Evolutionary conservation across 2,113 vertebrate genomes (phyloP).

Genomic region (Sminthopsis crassicaudata): DNA sequence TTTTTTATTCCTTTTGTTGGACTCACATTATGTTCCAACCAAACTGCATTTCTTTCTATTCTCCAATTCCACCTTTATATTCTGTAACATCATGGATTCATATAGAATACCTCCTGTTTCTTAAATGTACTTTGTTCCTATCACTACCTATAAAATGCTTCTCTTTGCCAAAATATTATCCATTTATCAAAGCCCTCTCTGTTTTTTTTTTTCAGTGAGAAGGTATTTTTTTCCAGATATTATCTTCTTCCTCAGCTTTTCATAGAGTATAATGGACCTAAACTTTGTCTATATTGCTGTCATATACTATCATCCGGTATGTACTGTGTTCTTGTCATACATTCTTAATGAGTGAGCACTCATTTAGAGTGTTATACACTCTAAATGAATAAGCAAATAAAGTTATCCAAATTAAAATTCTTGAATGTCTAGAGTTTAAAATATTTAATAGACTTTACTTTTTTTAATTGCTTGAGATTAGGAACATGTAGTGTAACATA

Average conservation of each 20-base stretch:
- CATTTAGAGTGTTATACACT: too few species aligned
- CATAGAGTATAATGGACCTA: neutral
- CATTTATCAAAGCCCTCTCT: neutral
- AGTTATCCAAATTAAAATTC: neutral
- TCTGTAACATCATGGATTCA: neutral
- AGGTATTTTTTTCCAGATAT: neutral
- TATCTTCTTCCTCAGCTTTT: neutral
- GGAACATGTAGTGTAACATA: neutral
- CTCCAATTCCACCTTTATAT: too few species aligned
- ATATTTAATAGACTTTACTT: neutral
- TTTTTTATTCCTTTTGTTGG: too few species aligned
- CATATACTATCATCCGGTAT: neutral
- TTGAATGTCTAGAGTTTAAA: slow-evolving; percentile 12
- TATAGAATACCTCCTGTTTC: neutral
- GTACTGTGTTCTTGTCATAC: neutral
- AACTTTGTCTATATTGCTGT: neutral
- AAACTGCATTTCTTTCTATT: too few species aligned
- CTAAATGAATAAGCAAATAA: neutral
- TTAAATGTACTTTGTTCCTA: neutral
- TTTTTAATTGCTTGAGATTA: neutral
- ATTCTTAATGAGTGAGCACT: too few species aligned
- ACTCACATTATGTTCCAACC: too few species aligned
- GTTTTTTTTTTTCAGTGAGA: neutral
- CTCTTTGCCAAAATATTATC: neutral
- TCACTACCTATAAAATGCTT: neutral